Base-by-base conservation (phyloP, 92 coral and sea anemone genomes). In the Porites divaricata region DNA sequence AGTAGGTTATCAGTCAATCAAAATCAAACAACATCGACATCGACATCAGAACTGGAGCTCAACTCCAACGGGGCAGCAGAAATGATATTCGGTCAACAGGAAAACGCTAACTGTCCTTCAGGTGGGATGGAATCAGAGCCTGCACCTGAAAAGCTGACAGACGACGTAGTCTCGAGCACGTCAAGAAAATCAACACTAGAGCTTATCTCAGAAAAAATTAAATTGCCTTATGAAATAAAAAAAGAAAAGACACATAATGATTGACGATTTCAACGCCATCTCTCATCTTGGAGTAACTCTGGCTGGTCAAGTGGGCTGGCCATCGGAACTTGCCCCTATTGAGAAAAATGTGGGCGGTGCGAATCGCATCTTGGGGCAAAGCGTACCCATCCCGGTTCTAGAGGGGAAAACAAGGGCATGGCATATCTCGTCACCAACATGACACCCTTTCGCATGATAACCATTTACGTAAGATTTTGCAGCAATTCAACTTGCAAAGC, bases 321-420 rank as follows among this genome's bases (percentile, higher is more conserved):
- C 49, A 41, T 19, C 63, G 8, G 66, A 53, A 65, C 54, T 76
- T 50, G 80, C 59, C 45, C 79, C 79, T 50, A 16, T 24, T 50
- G 56, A 74, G 58, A 74, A 74, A 6, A 74, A 0, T 74, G 79
- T 7, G 58, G 53, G 62, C 62, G 53, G 26, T 74, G 79, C 21
- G 79, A 51, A 51, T 57, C 62, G 24, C 62, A 50, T 6, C 57
- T 74, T 16, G 22, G 58, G 25, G 21, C 63, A 9, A 50, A 57
- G 24, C 80, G 63, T 62, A 76, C 59, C 59, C 59, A 76, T 62
- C 80, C 80, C 20, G 69, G 67, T 22, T 76, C 80, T 16, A 76
- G 50, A 13, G 80, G 80, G 28, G 65, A 76, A 51, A 59, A 59
- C 64, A 59, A 59, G n/a, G 64, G 64, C 64, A 59, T 13, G 20